Evolutionary conservation across 2,888 invertebrate genomes (phyloP).

Genomic region (Lochmaea crataegi): DNA sequence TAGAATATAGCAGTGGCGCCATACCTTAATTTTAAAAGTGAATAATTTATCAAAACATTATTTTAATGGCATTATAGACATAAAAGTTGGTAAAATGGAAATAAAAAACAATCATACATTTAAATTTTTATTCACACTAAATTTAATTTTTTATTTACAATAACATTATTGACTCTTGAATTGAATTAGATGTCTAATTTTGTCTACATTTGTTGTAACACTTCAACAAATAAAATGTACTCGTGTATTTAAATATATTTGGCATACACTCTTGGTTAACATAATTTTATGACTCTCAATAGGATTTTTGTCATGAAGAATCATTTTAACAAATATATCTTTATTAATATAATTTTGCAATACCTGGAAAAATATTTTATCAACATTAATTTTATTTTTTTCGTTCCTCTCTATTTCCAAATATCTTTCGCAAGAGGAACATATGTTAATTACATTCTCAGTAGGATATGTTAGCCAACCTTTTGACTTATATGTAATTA

Average conservation of each 20-base stretch:
- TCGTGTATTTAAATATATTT: background rate
- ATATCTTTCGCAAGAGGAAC: background rate
- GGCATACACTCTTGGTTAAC: background rate
- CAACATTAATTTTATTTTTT: background rate
- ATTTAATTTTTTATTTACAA: background rate
- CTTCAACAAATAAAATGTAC: background rate
- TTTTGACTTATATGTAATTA: background rate
- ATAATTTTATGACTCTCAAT: background rate
- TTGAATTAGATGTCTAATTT: conserved; percentile 1
- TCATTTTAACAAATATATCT: background rate
- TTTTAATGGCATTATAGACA: too few species aligned
- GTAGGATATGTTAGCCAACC: background rate
- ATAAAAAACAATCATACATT: too few species aligned
- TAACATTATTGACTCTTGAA: background rate
- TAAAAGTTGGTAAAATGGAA: too few species aligned
- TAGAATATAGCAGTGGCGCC: too few species aligned
- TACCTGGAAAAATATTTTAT: background rate
- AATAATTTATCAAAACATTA: background rate
- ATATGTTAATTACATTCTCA: background rate
- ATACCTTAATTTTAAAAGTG: background rate
- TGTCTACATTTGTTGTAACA: background rate
- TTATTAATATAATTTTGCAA: background rate
- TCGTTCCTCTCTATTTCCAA: background rate
- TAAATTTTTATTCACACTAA: background rate
- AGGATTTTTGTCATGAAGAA: background rate